phyloP scores from a whole-genome alignment of 2,888 invertebrate species.

The Pachymerium ferrugineum region DNA sequence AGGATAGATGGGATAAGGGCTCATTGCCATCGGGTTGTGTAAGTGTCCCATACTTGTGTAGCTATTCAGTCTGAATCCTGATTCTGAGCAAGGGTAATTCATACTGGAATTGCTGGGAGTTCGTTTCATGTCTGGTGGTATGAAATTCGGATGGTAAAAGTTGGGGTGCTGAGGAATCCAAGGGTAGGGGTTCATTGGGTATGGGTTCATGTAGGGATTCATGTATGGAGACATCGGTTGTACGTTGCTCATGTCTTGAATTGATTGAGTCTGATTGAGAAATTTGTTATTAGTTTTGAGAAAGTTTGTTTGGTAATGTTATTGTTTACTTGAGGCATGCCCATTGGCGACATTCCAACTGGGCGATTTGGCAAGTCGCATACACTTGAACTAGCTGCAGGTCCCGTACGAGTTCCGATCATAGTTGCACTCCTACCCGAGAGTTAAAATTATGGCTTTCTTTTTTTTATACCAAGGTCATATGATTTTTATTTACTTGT shows the following conservation, averaged over 20 bases:
- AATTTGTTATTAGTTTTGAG: no score
- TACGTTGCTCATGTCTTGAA: conserved; percentile 2
- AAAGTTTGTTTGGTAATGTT: not conserved
- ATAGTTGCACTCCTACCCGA: not conserved
- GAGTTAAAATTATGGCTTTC: not conserved
- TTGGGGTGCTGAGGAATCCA: conserved; percentile 14
- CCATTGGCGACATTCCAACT: not conserved
- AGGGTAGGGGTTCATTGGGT: not conserved
- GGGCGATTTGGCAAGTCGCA: conserved; percentile 30
- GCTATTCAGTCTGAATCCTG: conserved; percentile 9
- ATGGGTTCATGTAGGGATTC: conserved; percentile 12
- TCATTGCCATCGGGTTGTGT: not conserved
- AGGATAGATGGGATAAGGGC: not conserved
- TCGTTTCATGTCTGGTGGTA: not conserved
- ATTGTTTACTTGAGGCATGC: not conserved
- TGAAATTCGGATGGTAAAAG: not conserved
- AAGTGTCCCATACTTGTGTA: conserved; percentile 28
- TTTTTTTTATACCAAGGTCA: not conserved
- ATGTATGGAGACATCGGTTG: not conserved
- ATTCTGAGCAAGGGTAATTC: conserved; percentile 20
- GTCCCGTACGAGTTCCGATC: not conserved
- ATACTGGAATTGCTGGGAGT: conserved; percentile 22
- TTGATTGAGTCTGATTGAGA: not conserved
- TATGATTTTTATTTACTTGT: not conserved
- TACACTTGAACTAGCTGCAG: conserved; percentile 29